phyloP scores from a whole-genome alignment of 2,888 invertebrate genomes.

The Synanthedon andrenaeformis region DNA sequence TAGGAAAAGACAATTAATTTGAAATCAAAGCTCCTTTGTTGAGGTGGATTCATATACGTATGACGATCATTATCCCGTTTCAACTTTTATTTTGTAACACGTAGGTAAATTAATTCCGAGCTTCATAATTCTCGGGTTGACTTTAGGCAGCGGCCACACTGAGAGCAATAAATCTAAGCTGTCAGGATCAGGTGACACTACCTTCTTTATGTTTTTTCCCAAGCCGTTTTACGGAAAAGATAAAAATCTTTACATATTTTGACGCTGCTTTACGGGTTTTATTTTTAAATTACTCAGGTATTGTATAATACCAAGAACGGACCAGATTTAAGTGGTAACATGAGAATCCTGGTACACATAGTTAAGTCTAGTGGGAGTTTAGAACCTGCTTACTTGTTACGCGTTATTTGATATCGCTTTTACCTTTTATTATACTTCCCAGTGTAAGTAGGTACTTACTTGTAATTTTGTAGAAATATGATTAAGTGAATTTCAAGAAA shows the following conservation, averaged over 20 bases:
- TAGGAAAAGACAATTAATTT: background rate
- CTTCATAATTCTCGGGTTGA: conserved; percentile 57
- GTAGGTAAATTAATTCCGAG: conserved; percentile 58
- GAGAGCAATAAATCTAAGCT: conserved; percentile 56
- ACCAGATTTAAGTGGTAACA: conserved; percentile 33
- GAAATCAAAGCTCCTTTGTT: background rate
- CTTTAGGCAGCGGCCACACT: conserved; percentile 67
- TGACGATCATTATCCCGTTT: background rate
- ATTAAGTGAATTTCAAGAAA: no score
- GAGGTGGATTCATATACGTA: background rate
- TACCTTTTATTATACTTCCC: no score
- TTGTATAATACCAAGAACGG: conserved; percentile 61
- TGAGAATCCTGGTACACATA: conserved; percentile 5
- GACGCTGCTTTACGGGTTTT: conserved; percentile 63
- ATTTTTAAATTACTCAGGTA: conserved; percentile 67
- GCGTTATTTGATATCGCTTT: background rate
- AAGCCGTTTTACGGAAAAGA: conserved; percentile 71
- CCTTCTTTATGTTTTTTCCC: conserved; percentile 73
- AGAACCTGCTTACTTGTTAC: background rate
- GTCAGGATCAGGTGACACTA: conserved; percentile 71
- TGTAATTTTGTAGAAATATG: no score
- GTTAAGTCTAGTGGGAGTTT: background rate
- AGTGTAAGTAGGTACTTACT: no score
- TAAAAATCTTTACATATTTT: conserved; percentile 72
- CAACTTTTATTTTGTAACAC: conserved; percentile 10